phyloP scores from a whole-genome alignment of 2,797 vertebrate genomes.

The Alcedo quadribrachys region DNA sequence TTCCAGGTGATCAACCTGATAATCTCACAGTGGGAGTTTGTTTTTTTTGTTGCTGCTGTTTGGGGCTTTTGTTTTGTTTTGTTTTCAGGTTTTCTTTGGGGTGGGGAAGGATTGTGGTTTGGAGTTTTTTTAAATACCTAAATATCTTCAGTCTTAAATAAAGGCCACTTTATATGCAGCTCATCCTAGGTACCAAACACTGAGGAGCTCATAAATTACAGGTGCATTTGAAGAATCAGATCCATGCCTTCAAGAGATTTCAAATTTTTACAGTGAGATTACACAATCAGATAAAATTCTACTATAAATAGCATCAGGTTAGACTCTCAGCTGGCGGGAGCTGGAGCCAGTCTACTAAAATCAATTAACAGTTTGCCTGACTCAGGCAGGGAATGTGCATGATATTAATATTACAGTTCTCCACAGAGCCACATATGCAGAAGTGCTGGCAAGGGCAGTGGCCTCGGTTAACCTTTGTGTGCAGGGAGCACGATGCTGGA shows the following conservation, averaged over 20 bases:
- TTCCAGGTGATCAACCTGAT: not conserved
- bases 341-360: not conserved
- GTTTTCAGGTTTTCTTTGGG: fast-evolving
- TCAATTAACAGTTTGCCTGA: not conserved
- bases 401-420: not conserved
- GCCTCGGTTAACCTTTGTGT: fast-evolving
- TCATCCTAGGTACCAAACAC: not conserved
- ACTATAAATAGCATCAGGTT: not conserved
- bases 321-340: not conserved
- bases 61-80: not conserved
- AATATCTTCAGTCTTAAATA: not conserved
- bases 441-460: not conserved
- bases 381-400: not conserved
- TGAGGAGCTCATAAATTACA: not conserved
- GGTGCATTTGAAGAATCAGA: not conserved
- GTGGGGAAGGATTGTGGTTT: fast-evolving
- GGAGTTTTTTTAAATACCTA: not conserved
- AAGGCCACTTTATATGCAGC: not conserved
- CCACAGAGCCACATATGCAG: not conserved
- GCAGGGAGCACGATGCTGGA: fast-evolving
- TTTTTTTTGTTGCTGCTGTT: not conserved
- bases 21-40: not conserved
- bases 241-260: not conserved
- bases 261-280: not conserved
- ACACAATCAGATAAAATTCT: not conserved